phyloP scores from a whole-genome alignment of 2,888 invertebrate genomes.

The Diplolepis rosae region DNA sequence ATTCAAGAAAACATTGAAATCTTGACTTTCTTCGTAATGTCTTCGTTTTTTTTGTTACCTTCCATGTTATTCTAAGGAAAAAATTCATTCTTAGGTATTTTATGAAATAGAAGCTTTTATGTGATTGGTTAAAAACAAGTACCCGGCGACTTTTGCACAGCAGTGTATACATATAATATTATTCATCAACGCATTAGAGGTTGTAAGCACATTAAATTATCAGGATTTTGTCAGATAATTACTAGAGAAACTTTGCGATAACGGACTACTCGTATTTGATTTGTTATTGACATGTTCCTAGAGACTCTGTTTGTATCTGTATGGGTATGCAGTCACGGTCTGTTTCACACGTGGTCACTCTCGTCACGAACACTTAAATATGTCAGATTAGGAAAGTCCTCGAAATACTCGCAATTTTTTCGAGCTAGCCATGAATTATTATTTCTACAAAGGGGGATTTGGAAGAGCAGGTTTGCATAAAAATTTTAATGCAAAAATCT shows the following conservation, averaged over 20 bases:
- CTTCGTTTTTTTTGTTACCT: too few species aligned
- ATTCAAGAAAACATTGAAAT: too few species aligned
- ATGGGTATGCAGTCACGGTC: conserved; percentile 27
- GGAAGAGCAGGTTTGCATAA: not conserved
- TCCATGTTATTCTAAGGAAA: too few species aligned
- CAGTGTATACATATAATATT: too few species aligned
- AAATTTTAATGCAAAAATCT: not conserved
- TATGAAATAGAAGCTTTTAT: too few species aligned
- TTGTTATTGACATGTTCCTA: conserved; percentile 18
- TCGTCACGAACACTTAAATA: conserved; percentile 23
- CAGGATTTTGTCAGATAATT: conserved; percentile 53
- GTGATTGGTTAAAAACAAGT: too few species aligned
- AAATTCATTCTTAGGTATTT: too few species aligned
- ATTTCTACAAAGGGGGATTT: not conserved
- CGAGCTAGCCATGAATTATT: not conserved
- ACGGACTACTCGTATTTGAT: conserved; percentile 52
- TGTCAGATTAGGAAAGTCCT: conserved; percentile 24
- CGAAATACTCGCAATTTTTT: conserved; percentile 9
- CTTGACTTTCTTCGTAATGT: too few species aligned
- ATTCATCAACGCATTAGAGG: too few species aligned
- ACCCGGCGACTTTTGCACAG: too few species aligned
- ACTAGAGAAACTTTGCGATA: conserved; percentile 64
- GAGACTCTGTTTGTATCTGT: not conserved
- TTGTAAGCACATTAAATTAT: not conserved
- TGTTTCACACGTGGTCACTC: conserved; percentile 29